These are phyloP conservation scores for Botrylloides violaceus DNA, from an alignment of 23 tunicate species.

Conservation along the genomic window DNA sequence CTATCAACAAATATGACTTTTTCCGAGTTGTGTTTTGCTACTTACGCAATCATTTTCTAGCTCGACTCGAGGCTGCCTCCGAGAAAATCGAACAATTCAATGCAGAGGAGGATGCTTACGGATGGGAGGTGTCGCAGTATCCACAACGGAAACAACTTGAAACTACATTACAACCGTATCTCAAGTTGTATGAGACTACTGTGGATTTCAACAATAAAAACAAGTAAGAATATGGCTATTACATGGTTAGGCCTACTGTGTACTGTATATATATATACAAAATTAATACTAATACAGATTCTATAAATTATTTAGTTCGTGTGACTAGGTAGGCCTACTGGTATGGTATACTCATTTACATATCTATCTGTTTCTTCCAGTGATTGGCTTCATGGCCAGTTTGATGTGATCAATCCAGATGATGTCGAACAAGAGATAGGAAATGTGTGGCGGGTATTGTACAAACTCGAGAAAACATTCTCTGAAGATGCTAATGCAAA, in stretches of 20 bases:
- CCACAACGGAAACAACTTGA: slow-evolving; percentile 78
- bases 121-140: slow-evolving; percentile 95
- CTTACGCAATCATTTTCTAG: slow-evolving; percentile 12
- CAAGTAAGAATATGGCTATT: slow-evolving; percentile 62
- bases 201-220: slow-evolving; percentile 82
- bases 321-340: no score
- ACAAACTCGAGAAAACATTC: slow-evolving; percentile 94
- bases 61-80: slow-evolving; percentile 78
- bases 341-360: no score
- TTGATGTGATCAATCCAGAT: slow-evolving; percentile 90
- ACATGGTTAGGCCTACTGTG: no score
- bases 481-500: slow-evolving; percentile 87
- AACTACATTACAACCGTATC: slow-evolving; percentile 64
- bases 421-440: slow-evolving; percentile 93
- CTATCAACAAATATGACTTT: background rate
- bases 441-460: slow-evolving; percentile 82
- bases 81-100: slow-evolving; percentile 97
- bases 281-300: no score
- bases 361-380: slow-evolving; percentile 20
- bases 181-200: slow-evolving; percentile 70
- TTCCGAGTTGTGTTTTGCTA: background rate
- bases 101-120: slow-evolving; percentile 91
- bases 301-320: no score
- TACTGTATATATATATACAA: no score
- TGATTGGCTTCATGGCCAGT: slow-evolving; percentile 84